Base-by-base conservation (phyloP, 30 jellyfish, hydroid and myxozoan genomes). In the Morbakka virulenta region DNA sequence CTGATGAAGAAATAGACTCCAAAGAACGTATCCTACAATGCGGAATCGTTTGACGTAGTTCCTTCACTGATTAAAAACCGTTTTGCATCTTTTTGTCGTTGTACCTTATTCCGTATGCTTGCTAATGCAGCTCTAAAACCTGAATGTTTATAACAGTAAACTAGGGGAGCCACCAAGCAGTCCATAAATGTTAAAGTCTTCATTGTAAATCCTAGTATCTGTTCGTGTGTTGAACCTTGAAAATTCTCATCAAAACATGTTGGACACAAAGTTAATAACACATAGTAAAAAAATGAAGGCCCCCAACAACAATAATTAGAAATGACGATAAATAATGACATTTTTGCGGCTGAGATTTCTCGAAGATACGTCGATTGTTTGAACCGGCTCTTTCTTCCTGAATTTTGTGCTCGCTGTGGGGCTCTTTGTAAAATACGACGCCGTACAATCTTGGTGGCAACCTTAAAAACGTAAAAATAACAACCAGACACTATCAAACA, bases 251-350 rank as follows among this genome's bases (percentile, higher is more conserved):
- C 62, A 72, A 90, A 83, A 68, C 98, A 90, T 4, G 52, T 35
- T 11, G 67, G 62, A 36, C 98, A 90, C 28, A 72, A 6, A 28
- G 88, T 73, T 13, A 25, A 20, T 22, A 90, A 20, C 28, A 80
- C 78, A 62, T 83, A 90, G 35, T 83, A 90, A 25, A 90, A 74
- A 23, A 84, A 63, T 14, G 98, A 90, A 1, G 98, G 98, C 12
- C 96, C 93, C 98, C 98, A 90, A 48, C 94, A 90, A 21, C 83
- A n/a, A 1, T 41, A 86, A 50, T 77, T 83, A 1, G 91, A 78
- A 2, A 65, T 30, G 48, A 72, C 86, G 26, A 90, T 61, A 14
- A 78, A 12, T 0, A 70, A 26, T 6, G 98, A 85, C 32, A 79
- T 48, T 78, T 83, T 71, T 21, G 98, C 92, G 52, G 70, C 35